Percentiles rank a stretch among this genome's conserved stretches.
These are phyloP conservation scores for Potamilus streckersoni DNA, from an alignment of 1,140 invertebrate genomes.

Conservation along the genomic window DNA sequence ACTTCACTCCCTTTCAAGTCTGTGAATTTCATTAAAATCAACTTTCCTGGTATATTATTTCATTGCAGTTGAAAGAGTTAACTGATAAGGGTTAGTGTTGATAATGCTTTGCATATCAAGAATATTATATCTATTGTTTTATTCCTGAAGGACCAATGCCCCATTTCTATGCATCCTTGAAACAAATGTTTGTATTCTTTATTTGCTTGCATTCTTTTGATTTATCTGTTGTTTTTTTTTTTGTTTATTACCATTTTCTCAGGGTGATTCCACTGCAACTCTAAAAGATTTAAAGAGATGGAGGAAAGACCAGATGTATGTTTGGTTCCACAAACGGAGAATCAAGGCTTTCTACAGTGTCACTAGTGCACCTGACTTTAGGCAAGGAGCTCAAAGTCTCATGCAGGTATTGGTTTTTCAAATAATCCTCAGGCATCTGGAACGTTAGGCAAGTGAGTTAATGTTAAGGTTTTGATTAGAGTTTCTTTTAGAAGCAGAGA, in stretches of 20 bases:
- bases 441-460: too few relatives aligned
- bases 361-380: constrained; percentile 82
- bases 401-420: constrained; percentile 67
- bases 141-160: too few relatives aligned
- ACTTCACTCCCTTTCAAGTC: too few relatives aligned
- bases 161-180: too few relatives aligned
- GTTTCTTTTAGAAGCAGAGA: too few relatives aligned
- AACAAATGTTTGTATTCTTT: background rate
- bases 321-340: constrained; percentile 81
- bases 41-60: too few relatives aligned
- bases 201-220: background rate
- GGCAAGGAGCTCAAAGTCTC: constrained; percentile 81
- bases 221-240: background rate
- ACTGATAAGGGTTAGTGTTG: too few relatives aligned
- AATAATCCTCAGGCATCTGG: background rate
- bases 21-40: too few relatives aligned
- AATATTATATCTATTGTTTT: too few relatives aligned
- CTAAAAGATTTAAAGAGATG: constrained; percentile 36
- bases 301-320: constrained; percentile 71
- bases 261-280: constrained; percentile 55
- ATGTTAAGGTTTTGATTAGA: too few relatives aligned
- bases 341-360: constrained; percentile 91
- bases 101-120: too few relatives aligned
- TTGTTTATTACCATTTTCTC: constrained; percentile 18
- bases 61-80: too few relatives aligned